These are phyloP conservation scores for Mormyrus proboscirostris DNA, from an alignment of 2,797 vertebrate species.

Conservation along the genomic window DNA sequence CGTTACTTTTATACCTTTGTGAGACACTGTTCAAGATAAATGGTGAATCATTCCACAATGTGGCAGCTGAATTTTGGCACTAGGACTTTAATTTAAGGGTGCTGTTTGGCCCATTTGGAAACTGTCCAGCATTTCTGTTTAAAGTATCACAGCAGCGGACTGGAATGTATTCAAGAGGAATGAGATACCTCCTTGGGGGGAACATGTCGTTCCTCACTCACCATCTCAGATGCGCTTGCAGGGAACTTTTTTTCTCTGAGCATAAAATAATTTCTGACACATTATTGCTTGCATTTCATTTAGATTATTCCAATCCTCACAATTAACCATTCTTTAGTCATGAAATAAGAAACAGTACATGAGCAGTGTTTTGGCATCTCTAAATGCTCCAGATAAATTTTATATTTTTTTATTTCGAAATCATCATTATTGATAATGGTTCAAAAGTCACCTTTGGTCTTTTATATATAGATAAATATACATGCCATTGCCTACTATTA, in stretches of 20 bases:
- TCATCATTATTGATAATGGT: background rate
- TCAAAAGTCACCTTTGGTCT: background rate
- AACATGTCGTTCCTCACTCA: background rate
- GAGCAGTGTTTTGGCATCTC: background rate
- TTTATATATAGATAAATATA: background rate
- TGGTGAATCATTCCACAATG: background rate
- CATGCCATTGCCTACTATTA: background rate
- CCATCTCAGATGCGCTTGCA: background rate
- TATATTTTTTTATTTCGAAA: background rate
- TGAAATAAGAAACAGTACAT: background rate
- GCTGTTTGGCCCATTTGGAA: conserved; percentile 18
- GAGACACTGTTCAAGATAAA: background rate
- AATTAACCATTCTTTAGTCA: background rate
- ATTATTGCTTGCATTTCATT: background rate
- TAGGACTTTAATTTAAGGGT: background rate
- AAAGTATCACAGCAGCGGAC: conserved; percentile 3
- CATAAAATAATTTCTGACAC: conserved; percentile 6
- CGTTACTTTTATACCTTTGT: background rate
- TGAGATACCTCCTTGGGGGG: background rate
- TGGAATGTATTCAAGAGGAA: conserved; percentile 4
- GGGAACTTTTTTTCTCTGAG: background rate
- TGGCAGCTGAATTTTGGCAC: background rate
- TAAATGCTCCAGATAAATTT: background rate
- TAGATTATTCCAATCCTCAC: background rate
- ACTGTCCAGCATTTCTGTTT: conserved; percentile 9